Evolutionary conservation across 1,140 invertebrate genomes (phyloP).

Genomic region (Bombus superbus): DNA sequence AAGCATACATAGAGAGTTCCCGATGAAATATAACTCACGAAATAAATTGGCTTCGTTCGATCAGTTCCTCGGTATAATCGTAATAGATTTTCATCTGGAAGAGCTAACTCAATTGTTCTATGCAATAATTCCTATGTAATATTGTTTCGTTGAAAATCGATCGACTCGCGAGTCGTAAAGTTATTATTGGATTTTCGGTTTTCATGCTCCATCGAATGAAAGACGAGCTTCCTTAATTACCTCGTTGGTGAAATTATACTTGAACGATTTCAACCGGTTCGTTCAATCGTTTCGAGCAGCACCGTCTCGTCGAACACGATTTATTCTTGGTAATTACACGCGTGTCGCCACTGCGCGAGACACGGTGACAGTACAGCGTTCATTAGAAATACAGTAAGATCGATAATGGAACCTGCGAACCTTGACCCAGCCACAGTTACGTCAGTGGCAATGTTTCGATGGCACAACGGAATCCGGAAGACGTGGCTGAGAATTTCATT

Average conservation of each 20-base stretch:
- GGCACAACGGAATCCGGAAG: background rate
- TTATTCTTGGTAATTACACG: background rate
- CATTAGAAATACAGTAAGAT: slow-evolving; percentile 38
- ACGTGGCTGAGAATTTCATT: background rate
- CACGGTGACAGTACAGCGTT: background rate
- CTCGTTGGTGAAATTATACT: slow-evolving; percentile 1
- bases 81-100: no score
- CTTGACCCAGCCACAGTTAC: background rate
- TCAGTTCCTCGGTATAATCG: no score
- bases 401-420: background rate
- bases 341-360: background rate
- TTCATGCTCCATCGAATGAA: background rate
- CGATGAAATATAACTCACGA: no score
- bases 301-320: background rate
- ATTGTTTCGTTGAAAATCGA: no score
- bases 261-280: background rate
- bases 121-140: no score
- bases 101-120: no score
- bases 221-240: slow-evolving; percentile 15
- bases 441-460: background rate
- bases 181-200: slow-evolving; percentile 9
- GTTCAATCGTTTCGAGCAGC: background rate
- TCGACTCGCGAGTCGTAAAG: no score
- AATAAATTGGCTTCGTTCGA: no score
- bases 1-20: no score